Evolutionary conservation across 2,113 vertebrate species (phyloP).

Genomic region (Siphamia tubifer): DNA sequence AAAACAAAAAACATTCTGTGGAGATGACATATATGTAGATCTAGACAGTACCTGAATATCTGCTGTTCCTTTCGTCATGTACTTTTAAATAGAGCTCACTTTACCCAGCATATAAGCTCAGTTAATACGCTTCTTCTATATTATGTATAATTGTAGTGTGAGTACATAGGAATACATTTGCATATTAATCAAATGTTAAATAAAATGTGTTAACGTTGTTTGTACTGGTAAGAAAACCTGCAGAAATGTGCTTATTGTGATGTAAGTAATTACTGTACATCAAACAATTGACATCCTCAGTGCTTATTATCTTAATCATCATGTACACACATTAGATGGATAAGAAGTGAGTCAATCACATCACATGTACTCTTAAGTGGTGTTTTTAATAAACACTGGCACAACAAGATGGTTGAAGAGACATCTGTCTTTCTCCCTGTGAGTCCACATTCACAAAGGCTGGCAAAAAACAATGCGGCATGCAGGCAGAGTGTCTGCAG

Average conservation of each 20-base stretch:
- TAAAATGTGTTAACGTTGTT: neutral
- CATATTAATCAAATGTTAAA: neutral
- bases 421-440: neutral
- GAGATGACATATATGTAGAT: neutral
- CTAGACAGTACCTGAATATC: neutral
- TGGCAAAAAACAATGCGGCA: slow-evolving; percentile 41
- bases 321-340: neutral
- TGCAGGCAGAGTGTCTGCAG: slow-evolving; percentile 26
- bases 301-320: neutral
- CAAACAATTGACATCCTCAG: neutral
- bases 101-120: neutral
- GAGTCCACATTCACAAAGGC: slow-evolving; percentile 7
- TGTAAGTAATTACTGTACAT: neutral
- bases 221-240: neutral
- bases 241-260: neutral
- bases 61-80: neutral
- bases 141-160: neutral
- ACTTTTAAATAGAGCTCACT: neutral
- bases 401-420: neutral
- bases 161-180: neutral
- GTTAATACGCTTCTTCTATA: neutral
- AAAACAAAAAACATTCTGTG: neutral
- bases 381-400: slow-evolving; percentile 23
- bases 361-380: slow-evolving; percentile 8
- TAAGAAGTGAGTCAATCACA: slow-evolving; percentile 13